Base-by-base conservation (phyloP, 2,888 invertebrate species). In the Agriopis aurantiaria region DNA sequence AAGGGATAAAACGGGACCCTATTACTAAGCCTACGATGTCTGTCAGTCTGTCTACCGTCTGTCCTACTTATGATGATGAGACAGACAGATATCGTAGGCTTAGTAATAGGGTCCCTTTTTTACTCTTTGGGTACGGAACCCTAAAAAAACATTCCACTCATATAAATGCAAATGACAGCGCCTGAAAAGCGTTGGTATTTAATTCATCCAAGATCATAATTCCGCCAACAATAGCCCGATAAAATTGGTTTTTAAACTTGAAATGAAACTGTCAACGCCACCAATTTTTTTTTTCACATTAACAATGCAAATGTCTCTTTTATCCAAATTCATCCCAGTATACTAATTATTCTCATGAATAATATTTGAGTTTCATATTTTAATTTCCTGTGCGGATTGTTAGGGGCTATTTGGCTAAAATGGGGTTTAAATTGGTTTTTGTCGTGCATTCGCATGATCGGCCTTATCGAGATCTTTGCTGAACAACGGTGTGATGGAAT, bases 341-440 rank as follows among this genome's bases (percentile, higher is more conserved):
- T 33, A 84, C 77, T 85, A 86, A 88, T 88, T 86, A 86, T 87
- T 81, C 82, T 84, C 85, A 82, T 84, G 87, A 88, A 88, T 87
- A 87, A 84, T 84, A 88, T 84, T 83, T 77, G 79, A 74, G 82
- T 85, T 86, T 84, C 80, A 78, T 82, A 82, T 80, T 85, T 87
- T 87, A 88, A 89, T 89, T 88, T 89, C 88, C 89, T 75, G 81
- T 78, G 80, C 78, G 77, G 76, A 84, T 85, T 83, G 81, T 84
- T 82, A 75, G 73, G 70, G 77, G 78, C 75, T 80, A 78, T 84
- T 85, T 84, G 78, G 79, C 72, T 79, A 73, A 75, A 86, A 86
- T 85, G 85, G 83, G 82, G 81, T 87, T 86, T 85, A 85, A 88
- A 90, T 89, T 86, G 82, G 83, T 80, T 86, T 88, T 88, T 89